Evolutionary conservation across 35 echinoderm and acorn worm genomes (phyloP).

Genomic region (Stichopus chloronotus): DNA sequence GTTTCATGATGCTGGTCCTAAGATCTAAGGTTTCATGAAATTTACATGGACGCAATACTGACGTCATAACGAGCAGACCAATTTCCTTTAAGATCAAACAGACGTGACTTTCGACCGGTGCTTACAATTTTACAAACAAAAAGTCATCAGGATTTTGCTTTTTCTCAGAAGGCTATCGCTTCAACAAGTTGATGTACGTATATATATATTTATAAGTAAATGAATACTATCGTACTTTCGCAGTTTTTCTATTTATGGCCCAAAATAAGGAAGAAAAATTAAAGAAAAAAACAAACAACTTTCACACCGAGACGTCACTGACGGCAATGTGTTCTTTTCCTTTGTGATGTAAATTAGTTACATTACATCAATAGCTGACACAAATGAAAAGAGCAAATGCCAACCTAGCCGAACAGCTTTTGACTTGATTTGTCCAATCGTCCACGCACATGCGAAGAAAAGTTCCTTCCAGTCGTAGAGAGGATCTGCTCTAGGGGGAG

Average conservation of each 20-base stretch:
- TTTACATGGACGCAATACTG: background rate
- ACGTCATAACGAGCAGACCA: background rate
- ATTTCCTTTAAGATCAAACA: background rate
- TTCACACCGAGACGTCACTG: background rate
- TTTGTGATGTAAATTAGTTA: background rate
- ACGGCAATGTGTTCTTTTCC: background rate
- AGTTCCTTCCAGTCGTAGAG: too few species aligned
- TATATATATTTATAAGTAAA: too few species aligned
- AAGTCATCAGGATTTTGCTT: background rate
- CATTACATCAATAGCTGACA: background rate
- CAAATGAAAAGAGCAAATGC: background rate
- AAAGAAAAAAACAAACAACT: background rate
- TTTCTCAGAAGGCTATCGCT: too few species aligned
- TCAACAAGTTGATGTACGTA: too few species aligned
- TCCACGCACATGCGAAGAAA: too few species aligned
- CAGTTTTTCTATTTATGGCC: background rate
- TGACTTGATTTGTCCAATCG: background rate
- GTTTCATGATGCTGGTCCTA: too few species aligned
- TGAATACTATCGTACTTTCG: background rate
- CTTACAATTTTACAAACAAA: background rate
- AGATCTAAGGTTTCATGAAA: background rate
- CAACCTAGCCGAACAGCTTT: background rate
- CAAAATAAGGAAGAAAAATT: background rate
- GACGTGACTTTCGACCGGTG: background rate
- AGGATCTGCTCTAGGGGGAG: too few species aligned